phyloP scores from a whole-genome alignment of 2,113 vertebrate species.

The Ptilonorhynchus violaceus region DNA sequence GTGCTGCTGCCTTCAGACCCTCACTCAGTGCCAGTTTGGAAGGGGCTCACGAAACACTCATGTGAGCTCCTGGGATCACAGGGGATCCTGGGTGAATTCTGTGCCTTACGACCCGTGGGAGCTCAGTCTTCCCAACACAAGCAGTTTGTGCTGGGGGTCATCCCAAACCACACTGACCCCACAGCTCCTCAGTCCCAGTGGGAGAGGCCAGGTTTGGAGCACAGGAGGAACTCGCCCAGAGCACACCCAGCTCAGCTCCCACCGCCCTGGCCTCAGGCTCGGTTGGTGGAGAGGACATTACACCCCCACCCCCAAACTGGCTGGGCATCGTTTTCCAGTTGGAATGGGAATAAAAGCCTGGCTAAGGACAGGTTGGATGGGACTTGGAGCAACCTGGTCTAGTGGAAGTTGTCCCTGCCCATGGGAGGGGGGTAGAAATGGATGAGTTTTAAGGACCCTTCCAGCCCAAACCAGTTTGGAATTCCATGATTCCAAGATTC shows the following conservation, averaged over 20 bases:
- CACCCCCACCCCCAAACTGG: too few species aligned
- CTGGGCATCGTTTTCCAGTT: rapidly evolving
- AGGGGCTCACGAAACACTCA: not conserved
- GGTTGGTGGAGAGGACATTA: rapidly evolving
- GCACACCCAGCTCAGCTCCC: not conserved
- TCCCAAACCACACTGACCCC: rapidly evolving
- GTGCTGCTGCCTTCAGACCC: rapidly evolving
- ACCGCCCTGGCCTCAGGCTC: not conserved
- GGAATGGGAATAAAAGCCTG: rapidly evolving
- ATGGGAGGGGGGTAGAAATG: not conserved
- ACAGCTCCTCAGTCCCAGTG: rapidly evolving
- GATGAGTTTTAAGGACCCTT: not conserved
- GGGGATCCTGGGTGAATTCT: not conserved
- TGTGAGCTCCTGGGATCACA: too few species aligned
- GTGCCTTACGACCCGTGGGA: rapidly evolving
- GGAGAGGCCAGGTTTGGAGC: not conserved
- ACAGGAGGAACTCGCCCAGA: not conserved
- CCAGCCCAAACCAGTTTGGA: not conserved
- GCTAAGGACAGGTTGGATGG: not conserved
- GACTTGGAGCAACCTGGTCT: not conserved
- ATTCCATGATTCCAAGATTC: not conserved
- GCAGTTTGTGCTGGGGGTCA: rapidly evolving
- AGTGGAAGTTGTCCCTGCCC: not conserved
- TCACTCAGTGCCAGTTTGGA: rapidly evolving
- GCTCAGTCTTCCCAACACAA: not conserved